Conservation (phyloP, 2,113 vertebrate species). For the Nerophis lumbriciformis region DNA sequence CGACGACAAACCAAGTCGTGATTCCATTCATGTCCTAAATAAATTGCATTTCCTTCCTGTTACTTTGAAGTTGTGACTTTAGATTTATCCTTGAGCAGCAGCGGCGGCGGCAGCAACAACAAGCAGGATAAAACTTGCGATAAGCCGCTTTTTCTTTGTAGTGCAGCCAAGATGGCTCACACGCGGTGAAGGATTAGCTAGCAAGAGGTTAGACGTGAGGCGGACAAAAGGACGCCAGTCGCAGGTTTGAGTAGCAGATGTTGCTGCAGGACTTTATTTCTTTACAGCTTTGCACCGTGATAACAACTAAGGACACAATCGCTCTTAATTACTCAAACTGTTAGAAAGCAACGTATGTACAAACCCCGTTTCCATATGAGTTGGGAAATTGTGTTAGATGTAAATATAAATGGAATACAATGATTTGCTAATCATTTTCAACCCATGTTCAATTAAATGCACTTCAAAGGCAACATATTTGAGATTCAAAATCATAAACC, state of each 20-base stretch:
- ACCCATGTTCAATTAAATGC: no score
- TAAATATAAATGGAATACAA: no score
- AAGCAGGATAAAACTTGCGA: conserved; percentile 27
- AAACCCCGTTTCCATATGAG: no score
- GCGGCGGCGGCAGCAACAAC: conserved; percentile 9
- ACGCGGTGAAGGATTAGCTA: conserved; percentile 38
- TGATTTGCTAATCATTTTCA: no score
- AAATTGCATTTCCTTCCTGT: conserved; percentile 1
- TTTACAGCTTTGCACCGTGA: no score
- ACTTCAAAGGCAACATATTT: no score
- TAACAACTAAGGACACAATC: no score
- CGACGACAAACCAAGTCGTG: neutral
- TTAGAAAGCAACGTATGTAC: no score
- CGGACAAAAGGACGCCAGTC: conserved; percentile 13
- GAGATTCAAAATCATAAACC: no score
- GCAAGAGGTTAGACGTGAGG: conserved; percentile 42
- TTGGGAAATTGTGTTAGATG: no score
- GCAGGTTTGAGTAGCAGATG: conserved; percentile 32
- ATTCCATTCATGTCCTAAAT: neutral
- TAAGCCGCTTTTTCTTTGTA: conserved; percentile 48
- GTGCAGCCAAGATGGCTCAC: conserved; percentile 49
- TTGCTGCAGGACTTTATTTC: conserved; percentile 6
- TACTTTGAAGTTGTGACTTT: conserved; percentile 24
- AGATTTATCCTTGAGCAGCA: conserved; percentile 20
- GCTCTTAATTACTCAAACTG: no score